These are phyloP conservation scores for Lethenteron reissneri DNA, from an alignment of 2,113 vertebrate genomes.

Conservation along the genomic window DNA sequence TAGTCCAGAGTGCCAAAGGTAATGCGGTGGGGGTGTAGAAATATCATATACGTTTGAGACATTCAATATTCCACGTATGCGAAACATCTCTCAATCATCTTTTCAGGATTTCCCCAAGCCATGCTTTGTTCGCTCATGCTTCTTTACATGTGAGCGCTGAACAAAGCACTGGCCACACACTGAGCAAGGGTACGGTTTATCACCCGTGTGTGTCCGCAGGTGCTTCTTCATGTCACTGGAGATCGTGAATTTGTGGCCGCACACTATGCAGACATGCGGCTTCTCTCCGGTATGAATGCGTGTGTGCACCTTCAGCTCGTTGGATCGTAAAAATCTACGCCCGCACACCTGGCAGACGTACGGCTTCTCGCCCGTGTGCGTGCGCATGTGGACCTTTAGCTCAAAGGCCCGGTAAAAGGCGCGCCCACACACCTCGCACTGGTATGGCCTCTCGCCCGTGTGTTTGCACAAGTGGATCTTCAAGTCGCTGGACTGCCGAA, in stretches of 20 bases:
- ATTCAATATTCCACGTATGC: too few relatives aligned
- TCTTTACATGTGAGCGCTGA: background rate
- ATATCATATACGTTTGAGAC: too few relatives aligned
- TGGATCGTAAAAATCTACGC: background rate
- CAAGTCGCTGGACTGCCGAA: constrained; percentile 28
- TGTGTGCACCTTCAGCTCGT: background rate
- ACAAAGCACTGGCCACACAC: background rate
- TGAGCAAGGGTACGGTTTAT: constrained; percentile 5
- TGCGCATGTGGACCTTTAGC: background rate
- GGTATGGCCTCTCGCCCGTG: background rate
- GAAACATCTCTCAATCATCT: too few relatives aligned
- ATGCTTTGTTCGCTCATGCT: too few relatives aligned
- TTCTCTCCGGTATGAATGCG: constrained; percentile 4
- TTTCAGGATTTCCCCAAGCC: too few relatives aligned
- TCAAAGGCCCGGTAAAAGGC: background rate
- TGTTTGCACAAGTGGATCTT: background rate
- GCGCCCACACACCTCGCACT: background rate
- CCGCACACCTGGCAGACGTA: background rate
- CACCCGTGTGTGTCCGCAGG: constrained; percentile 1
- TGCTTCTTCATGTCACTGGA: constrained; percentile 2
- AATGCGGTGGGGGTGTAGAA: too few relatives aligned
- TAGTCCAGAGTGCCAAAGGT: too few relatives aligned
- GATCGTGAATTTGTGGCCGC: background rate
- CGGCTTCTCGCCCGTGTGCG: background rate
- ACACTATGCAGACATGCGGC: background rate